Evolutionary conservation across 64 coral and sea anemone species (phyloP).

Genomic region (Montipora foliosa): DNA sequence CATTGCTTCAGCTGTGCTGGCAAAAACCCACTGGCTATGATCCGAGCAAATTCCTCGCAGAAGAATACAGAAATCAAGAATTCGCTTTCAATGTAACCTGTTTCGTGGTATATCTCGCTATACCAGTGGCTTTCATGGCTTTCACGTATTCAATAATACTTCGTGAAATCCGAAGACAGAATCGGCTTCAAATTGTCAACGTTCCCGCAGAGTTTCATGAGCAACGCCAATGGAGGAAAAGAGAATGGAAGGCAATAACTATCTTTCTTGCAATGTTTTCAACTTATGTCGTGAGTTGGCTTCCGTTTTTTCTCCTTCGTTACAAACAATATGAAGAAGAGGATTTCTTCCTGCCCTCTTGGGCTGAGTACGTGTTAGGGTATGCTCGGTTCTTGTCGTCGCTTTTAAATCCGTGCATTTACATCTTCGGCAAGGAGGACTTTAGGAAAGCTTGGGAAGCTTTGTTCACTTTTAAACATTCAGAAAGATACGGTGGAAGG

Average conservation of each 20-base stretch:
- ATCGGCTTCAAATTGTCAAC: slow-evolving; percentile 23
- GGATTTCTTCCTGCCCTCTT: slow-evolving; percentile 23
- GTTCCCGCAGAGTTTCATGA: slow-evolving; percentile 30
- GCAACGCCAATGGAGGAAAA: not conserved
- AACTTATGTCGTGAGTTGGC: slow-evolving; percentile 43
- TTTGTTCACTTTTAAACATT: not conserved
- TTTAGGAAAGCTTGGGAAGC: slow-evolving; percentile 71
- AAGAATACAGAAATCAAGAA: slow-evolving; percentile 18
- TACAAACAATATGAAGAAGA: slow-evolving; percentile 27
- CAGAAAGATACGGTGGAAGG: not conserved
- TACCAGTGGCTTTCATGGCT: slow-evolving; percentile 57
- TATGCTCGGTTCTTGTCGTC: slow-evolving; percentile 75
- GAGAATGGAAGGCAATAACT: slow-evolving; percentile 46
- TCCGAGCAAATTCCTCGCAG: not conserved
- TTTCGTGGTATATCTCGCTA: slow-evolving; percentile 40
- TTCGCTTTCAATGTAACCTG: slow-evolving; percentile 46
- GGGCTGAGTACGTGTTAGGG: slow-evolving; percentile 47
- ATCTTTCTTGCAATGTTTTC: slow-evolving; percentile 69
- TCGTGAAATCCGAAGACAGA: slow-evolving; percentile 60
- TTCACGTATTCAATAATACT: slow-evolving; percentile 52
- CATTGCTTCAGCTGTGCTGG: slow-evolving; percentile 69
- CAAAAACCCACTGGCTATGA: not conserved
- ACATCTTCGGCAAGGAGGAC: slow-evolving; percentile 78
- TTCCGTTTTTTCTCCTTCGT: slow-evolving; percentile 64
- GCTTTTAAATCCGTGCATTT: slow-evolving; percentile 79